Conservation (phyloP, 2,888 invertebrate species). For the Nasonia oneida region DNA sequence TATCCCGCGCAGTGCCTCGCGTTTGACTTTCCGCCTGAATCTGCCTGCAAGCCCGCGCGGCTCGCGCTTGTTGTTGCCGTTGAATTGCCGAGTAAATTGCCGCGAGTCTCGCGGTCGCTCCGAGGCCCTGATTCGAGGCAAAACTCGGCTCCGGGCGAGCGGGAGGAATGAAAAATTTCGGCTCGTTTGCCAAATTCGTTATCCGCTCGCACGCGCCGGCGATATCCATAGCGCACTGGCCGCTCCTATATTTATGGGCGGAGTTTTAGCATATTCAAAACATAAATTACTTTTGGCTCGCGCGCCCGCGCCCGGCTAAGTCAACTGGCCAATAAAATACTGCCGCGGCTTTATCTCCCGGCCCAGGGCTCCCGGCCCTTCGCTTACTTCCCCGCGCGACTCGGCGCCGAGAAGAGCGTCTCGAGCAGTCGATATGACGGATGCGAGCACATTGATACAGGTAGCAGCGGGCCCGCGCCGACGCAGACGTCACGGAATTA, state of each 20-base stretch:
- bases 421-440: slow-evolving; percentile 69
- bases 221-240: slow-evolving; percentile 26
- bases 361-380: slow-evolving; percentile 48
- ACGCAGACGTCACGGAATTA: too few species aligned
- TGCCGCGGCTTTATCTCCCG: slow-evolving; percentile 71
- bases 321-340: slow-evolving; percentile 76
- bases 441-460: slow-evolving; percentile 63
- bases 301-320: slow-evolving; percentile 64
- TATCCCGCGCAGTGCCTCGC: slow-evolving; percentile 8
- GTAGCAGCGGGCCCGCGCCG: slow-evolving; percentile 39
- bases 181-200: slow-evolving; percentile 65
- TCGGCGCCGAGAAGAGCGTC: slow-evolving; percentile 35
- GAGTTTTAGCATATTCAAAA: slow-evolving; percentile 76
- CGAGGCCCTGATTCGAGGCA: too few species aligned
- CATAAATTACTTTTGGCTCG: slow-evolving; percentile 73
- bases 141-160: too few species aligned
- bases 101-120: too few species aligned
- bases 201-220: slow-evolving; percentile 66
- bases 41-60: background rate
- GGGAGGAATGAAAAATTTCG: too few species aligned
- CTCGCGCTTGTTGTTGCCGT: background rate
- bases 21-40: slow-evolving; percentile 25
- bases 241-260: slow-evolving; percentile 75
- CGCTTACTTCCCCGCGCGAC: background rate
- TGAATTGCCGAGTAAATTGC: too few species aligned